These are phyloP conservation scores for Suricata suricatta DNA, from an alignment of 2,113 vertebrate genomes.

Conservation along the genomic window DNA sequence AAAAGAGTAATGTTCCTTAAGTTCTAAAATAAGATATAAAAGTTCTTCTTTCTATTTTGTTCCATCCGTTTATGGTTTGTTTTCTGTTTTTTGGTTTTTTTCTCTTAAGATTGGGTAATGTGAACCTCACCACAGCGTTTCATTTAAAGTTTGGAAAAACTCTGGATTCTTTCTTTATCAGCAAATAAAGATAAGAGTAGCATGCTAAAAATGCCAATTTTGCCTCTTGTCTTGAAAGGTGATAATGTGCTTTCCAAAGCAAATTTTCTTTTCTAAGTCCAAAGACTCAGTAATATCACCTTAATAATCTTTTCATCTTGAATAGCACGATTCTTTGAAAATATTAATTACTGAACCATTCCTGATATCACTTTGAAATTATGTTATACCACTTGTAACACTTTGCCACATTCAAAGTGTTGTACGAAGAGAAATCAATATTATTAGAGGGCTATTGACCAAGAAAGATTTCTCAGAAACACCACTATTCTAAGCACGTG, in stretches of 20 bases:
- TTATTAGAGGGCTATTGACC: slow-evolving; percentile 66
- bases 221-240: slow-evolving; percentile 83
- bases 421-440: slow-evolving; percentile 70
- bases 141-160: slow-evolving; percentile 81
- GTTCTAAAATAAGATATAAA: slow-evolving; percentile 46
- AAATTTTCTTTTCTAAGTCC: slow-evolving; percentile 79
- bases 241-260: slow-evolving; percentile 80
- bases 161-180: slow-evolving; percentile 87
- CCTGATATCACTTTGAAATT: slow-evolving; percentile 68
- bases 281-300: slow-evolving; percentile 75
- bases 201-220: slow-evolving; percentile 86
- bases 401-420: slow-evolving; percentile 70
- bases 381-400: slow-evolving; percentile 66
- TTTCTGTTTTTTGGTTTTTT: slow-evolving; percentile 17
- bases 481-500: slow-evolving; percentile 38
- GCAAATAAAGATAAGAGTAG: slow-evolving; percentile 90
- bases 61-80: slow-evolving; percentile 45
- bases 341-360: slow-evolving; percentile 74
- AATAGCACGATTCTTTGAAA: slow-evolving; percentile 77
- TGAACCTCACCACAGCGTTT: slow-evolving; percentile 77
- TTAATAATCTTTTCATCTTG: slow-evolving; percentile 75
- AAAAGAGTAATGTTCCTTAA: slow-evolving; percentile 21
- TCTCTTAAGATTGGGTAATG: slow-evolving; percentile 75
- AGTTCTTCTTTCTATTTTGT: background rate
- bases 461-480: slow-evolving; percentile 67